These are phyloP conservation scores for Pocota personata DNA, from an alignment of 2,888 invertebrate genomes.

Conservation along the genomic window DNA sequence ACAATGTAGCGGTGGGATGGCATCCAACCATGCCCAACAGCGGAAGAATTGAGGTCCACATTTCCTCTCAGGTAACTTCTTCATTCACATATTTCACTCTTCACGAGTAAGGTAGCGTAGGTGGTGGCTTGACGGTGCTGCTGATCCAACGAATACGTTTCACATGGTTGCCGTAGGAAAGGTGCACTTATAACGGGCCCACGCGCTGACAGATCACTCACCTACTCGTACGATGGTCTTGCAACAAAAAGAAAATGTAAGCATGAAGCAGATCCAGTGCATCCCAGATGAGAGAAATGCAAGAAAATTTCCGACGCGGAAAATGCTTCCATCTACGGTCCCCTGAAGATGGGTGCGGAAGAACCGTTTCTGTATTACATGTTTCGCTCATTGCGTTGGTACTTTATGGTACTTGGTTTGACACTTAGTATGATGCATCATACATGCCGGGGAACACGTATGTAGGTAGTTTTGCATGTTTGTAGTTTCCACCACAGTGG, in stretches of 20 bases:
- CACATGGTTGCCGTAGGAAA: conserved; percentile 48
- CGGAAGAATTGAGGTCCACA: conserved; percentile 10
- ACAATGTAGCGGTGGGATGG: conserved; percentile 40
- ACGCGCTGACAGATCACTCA: conserved; percentile 59
- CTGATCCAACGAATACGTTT: conserved; percentile 33
- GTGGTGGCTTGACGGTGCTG: conserved; percentile 29
- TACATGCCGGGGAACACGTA: neutral
- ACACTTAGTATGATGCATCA: neutral
- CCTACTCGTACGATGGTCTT: conserved; percentile 12
- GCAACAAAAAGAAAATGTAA: neutral
- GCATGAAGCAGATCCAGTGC: neutral
- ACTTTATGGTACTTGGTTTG: conserved; percentile 18
- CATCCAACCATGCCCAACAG: conserved; percentile 54
- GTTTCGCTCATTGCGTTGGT: conserved; percentile 44
- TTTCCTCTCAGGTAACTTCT: conserved; percentile 15
- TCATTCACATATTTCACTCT: conserved; percentile 3
- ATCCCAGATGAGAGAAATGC: neutral
- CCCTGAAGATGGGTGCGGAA: conserved; percentile 33
- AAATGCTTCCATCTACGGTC: neutral
- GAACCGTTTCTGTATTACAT: conserved; percentile 43
- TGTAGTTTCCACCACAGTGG: neutral
- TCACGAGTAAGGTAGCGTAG: conserved; percentile 1
- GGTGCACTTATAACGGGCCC: conserved; percentile 62
- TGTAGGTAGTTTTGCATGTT: conserved; percentile 1
- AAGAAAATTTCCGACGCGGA: neutral